Evolutionary conservation across 2,888 invertebrate genomes (phyloP), one percentile per base, ranked within the genome.

Genomic region (Sphaerolaimus hirsutus): DNA sequence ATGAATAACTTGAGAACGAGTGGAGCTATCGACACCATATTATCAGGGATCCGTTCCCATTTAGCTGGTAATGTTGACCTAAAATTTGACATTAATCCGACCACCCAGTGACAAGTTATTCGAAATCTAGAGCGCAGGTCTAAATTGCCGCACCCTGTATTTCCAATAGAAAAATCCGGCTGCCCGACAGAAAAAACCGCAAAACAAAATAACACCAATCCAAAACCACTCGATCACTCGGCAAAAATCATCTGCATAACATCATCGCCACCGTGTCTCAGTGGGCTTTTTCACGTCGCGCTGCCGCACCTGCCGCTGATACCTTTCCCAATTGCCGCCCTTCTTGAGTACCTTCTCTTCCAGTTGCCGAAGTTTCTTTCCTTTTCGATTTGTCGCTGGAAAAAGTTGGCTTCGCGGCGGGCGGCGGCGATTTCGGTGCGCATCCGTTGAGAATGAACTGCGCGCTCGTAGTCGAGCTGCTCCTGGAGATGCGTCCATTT

Each of bases 401-500:
- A 80, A 69, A 79, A 82, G 51, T 78, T 77, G 0, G 82, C 78
- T 64, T 87, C 83, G 64, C 79, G 77, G 64, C 86, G 86, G 0
- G 83, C 89, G 61, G 86, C 80, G 17, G 81, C 75, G 47, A 89
- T 79, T 69, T 89, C 89, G 0, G 79, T 75, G 53, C 78, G 69
- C 51, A 87, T 66, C 29, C 81, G 75, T 64, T 89, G 86, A 60
- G 79, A 77, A 56, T 78, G 76, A 1, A 82, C 81, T 22, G 83
- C 83, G 62, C 77, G 77, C 64, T 93, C 91, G 64, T 87, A 89
- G 2, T 81, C 80, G 54, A 93, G 69, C 54, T 87, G 73, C 68
- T 93, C 93, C 62, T 81, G 81, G 38, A 97, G 71, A 66, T 97
- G 89, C 26, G 77, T 72, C 93, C 93, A 97, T 67, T 89, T 89